These are phyloP conservation scores for Hycleus cichorii DNA, from an alignment of 1,140 invertebrate genomes.

Conservation along the genomic window DNA sequence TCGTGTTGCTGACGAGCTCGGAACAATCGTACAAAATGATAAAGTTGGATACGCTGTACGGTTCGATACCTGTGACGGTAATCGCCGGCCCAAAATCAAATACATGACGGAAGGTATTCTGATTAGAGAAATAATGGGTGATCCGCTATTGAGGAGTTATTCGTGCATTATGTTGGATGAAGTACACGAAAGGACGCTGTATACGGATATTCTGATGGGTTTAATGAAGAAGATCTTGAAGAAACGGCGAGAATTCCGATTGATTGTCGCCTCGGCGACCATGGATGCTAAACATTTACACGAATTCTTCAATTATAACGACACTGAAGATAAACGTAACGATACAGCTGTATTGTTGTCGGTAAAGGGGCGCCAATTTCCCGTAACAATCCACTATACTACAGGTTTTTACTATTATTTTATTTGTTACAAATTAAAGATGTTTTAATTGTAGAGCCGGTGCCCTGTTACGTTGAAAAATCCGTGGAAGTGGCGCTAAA, in stretches of 20 bases:
- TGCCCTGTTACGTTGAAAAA: constrained; percentile 84
- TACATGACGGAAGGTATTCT: constrained; percentile 96
- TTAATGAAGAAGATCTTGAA: constrained; percentile 88
- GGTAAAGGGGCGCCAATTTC: constrained; percentile 82
- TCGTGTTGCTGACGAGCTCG: constrained; percentile 85
- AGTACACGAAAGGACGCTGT: constrained; percentile 87
- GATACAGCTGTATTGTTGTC: constrained; percentile 78
- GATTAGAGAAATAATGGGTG: constrained; percentile 88
- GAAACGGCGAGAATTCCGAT: constrained; percentile 75
- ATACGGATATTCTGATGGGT: constrained; percentile 92
- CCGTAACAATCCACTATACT: constrained; percentile 81
- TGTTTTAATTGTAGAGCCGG: constrained; percentile 56
- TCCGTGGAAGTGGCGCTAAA: constrained; percentile 83
- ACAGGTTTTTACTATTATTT: constrained; percentile 43
- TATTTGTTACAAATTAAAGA: neutral
- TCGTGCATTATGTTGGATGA: constrained; percentile 92
- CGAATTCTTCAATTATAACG: constrained; percentile 81
- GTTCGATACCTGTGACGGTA: constrained; percentile 70
- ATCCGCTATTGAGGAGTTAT: constrained; percentile 86
- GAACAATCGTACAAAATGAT: constrained; percentile 60
- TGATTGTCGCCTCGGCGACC: constrained; percentile 93
- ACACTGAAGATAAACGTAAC: constrained; percentile 44
- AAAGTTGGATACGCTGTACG: constrained; percentile 88
- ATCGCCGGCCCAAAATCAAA: constrained; percentile 76
- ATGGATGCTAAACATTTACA: constrained; percentile 82